phyloP scores from a whole-genome alignment of 2,797 vertebrate genomes.

The Alauda arvensis region DNA sequence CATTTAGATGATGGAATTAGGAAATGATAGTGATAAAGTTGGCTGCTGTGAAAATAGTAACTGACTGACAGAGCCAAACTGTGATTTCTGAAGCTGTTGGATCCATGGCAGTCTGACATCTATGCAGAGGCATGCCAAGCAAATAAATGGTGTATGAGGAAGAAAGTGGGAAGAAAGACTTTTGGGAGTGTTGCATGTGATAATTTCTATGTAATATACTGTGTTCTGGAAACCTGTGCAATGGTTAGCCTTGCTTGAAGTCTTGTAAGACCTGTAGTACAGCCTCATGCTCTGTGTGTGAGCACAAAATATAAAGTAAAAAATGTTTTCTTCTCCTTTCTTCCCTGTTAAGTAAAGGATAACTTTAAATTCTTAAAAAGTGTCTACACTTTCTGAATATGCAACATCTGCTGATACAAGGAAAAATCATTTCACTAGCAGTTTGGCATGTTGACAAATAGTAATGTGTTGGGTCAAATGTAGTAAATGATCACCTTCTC shows the following conservation, averaged over 20 bases:
- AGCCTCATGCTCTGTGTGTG: not conserved
- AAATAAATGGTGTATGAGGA: not conserved
- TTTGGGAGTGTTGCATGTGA: not conserved
- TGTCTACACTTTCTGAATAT: not conserved
- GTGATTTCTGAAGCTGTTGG: not conserved
- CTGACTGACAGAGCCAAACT: not conserved
- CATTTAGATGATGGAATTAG: constrained; percentile 26
- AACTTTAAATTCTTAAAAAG: not conserved
- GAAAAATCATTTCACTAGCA: not conserved
- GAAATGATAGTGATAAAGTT: constrained; percentile 28
- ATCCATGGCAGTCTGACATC: not conserved
- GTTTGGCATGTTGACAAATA: not conserved
- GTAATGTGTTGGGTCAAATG: not conserved
- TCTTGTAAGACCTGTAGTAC: not conserved
- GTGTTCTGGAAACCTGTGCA: not conserved
- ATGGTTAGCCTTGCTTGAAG: not conserved
- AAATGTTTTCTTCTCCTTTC: not conserved
- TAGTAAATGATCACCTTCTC: not conserved
- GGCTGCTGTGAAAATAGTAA: constrained; percentile 26
- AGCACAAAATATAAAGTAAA: not conserved
- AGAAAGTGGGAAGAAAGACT: not conserved
- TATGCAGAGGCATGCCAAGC: not conserved
- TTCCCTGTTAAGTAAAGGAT: not conserved
- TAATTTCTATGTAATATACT: not conserved
- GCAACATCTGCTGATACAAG: not conserved